Base-by-base conservation (phyloP, 1,140 invertebrate species). In the Trichoplusia ni region DNA sequence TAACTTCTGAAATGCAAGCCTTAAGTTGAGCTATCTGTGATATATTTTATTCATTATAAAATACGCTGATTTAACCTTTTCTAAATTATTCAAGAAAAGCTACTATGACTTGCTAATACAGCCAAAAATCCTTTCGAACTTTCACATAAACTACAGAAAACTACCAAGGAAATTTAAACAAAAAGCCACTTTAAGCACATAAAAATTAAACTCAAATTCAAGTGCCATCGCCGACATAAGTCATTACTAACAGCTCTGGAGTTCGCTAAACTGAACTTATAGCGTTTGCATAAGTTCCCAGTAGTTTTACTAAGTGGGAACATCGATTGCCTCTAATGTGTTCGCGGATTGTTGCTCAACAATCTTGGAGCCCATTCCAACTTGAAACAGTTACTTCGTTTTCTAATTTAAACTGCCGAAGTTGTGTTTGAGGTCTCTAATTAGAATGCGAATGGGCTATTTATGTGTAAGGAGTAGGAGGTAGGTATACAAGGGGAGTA, bases 241-340 rank as follows among this genome's bases (percentile, higher is more conserved):
- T 65, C 63, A 65, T 69, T 69, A 69, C 49, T 33, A 62, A 66
- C 37, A 53, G 54, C 46, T 66, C 54, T 21, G 16, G 64, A 61
- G 47, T 71, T 64, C 25, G 42, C 23, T 18, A 40, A 42, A 47
- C 29, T 21, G 1, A 64, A 64, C 25, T 64, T 61, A 38, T 31
- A 67, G 64, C 60, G 54, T 29, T n/a, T 46, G 40, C 21, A 51
- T 54, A 62, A 69, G 62, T 58, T 69, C 42, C 9, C 13, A 51
- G 23, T 61, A 61, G 64, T 65, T 49, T 65, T 51, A 56, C 49
- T 54, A 62, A 61, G 64, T 59, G 46, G 42, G 35, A 49, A 58
- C 51, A 63, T 63, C 66, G 51, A 63, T 68, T 68, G 44, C 42
- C 33, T 14, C 66, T 68, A 59, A 68, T 68, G 66, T 68, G 53